phyloP scores from a whole-genome alignment of 2,888 invertebrate species.

The Cephus runcator region DNA sequence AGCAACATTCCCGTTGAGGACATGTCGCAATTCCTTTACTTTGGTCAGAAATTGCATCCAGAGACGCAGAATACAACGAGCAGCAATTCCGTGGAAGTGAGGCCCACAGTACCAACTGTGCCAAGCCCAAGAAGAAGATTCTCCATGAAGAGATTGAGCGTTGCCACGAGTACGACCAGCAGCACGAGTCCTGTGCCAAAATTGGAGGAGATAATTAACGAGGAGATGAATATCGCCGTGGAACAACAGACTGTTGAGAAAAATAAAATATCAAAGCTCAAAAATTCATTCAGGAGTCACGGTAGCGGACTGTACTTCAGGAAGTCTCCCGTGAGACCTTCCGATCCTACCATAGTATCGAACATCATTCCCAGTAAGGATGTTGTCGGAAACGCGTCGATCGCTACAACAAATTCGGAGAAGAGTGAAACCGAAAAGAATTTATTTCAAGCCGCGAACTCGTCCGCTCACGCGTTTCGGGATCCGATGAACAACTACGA shows the following conservation, averaged over 20 bases:
- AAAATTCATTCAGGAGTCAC: conserved; percentile 42
- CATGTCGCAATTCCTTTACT: conserved; percentile 77
- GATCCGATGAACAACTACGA: conserved; percentile 9
- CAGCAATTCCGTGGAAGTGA: conserved; percentile 49
- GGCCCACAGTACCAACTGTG: conserved; percentile 37
- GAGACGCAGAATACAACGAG: conserved; percentile 50
- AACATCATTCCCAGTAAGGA: conserved; percentile 46
- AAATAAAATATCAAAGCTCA: conserved; percentile 52
- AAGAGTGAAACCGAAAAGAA: conserved; percentile 16
- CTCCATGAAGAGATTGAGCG: conserved; percentile 39
- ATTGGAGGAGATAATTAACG: conserved; percentile 54
- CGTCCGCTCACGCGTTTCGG: conserved; percentile 45
- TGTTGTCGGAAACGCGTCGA: conserved; percentile 28
- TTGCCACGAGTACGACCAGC: conserved; percentile 20
- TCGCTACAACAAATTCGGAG: not conserved
- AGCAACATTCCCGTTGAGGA: conserved; percentile 73
- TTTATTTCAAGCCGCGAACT: conserved; percentile 26
- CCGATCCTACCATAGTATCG: conserved; percentile 49
- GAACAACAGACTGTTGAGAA: conserved; percentile 55
- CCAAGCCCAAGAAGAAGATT: conserved; percentile 46
- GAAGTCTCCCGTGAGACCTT: conserved; percentile 29
- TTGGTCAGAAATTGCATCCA: conserved; percentile 74
- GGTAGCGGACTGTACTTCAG: conserved; percentile 44
- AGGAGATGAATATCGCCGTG: conserved; percentile 56
- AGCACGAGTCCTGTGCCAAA: conserved; percentile 28